These are phyloP conservation scores for Butorides virescens DNA, from an alignment of 2,113 vertebrate genomes.

Conservation along the genomic window DNA sequence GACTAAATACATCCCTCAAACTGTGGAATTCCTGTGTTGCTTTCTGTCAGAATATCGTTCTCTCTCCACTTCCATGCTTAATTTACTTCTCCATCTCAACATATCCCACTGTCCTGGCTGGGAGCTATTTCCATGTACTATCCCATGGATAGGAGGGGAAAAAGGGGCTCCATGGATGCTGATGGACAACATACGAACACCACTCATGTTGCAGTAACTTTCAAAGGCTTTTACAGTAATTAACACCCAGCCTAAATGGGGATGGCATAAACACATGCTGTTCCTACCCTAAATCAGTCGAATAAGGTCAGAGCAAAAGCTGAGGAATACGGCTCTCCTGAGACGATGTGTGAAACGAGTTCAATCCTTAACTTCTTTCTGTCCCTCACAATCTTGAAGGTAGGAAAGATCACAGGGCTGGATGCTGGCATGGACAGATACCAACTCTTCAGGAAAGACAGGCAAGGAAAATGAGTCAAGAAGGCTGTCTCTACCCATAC, in stretches of 20 bases:
- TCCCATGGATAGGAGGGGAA: rapidly evolving
- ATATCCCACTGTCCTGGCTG: not conserved
- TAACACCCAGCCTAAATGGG: not conserved
- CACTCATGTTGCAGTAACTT: not conserved
- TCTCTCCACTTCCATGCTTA: no score
- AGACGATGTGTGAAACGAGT: not conserved
- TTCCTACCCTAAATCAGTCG: rapidly evolving
- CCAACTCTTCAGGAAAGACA: not conserved
- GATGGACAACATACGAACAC: not conserved
- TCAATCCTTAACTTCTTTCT: not conserved
- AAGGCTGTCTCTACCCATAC: not conserved
- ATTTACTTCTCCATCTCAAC: not conserved
- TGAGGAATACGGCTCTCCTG: not conserved
- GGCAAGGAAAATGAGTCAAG: not conserved
- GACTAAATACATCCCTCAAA: not conserved
- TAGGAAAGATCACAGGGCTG: not conserved
- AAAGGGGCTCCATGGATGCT: not conserved
- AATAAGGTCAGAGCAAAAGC: not conserved
- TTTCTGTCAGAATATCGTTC: not conserved
- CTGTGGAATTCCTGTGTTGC: rapidly evolving
- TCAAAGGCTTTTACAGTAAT: not conserved
- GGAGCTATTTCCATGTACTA: not conserved
- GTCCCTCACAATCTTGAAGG: not conserved
- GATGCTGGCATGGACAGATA: not conserved
- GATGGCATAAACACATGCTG: not conserved